phyloP scores from a whole-genome alignment of 2,888 invertebrate species.

The Teinopalpus imperialis region DNA sequence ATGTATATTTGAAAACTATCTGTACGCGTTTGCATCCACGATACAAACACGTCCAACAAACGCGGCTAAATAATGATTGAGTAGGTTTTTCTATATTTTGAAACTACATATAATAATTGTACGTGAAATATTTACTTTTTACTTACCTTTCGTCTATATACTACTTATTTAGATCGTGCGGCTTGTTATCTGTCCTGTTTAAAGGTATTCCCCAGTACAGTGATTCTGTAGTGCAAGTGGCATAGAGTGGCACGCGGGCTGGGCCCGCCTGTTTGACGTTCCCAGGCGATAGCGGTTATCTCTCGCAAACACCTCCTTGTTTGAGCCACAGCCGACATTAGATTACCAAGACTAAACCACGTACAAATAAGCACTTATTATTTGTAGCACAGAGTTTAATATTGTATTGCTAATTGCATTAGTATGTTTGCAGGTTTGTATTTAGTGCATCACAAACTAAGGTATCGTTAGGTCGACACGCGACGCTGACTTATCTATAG shows the following conservation, averaged over 20 bases:
- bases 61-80: too few relatives aligned
- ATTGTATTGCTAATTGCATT: neutral
- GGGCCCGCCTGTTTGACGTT: conserved; percentile 74
- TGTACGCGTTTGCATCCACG: too few relatives aligned
- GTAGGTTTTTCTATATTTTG: too few relatives aligned
- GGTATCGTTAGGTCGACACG: conserved; percentile 54
- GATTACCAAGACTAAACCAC: conserved; percentile 30
- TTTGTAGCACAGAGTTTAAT: conserved; percentile 4
- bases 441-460: conserved; percentile 34
- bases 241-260: conserved; percentile 62
- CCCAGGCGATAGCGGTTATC: conserved; percentile 79
- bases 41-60: too few relatives aligned
- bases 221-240: conserved; percentile 56
- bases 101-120: too few relatives aligned
- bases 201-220: conserved; percentile 40
- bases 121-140: too few relatives aligned
- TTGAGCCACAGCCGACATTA: conserved; percentile 68
- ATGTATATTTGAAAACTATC: too few relatives aligned
- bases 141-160: neutral
- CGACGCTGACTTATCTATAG: conserved; percentile 64
- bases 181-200: neutral
- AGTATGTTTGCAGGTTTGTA: conserved; percentile 27
- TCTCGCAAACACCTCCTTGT: conserved; percentile 76
- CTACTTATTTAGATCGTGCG: neutral
- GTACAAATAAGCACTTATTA: conserved; percentile 6